Evolutionary conservation across 1,140 invertebrate species (phyloP), one percentile per base, ranked within the genome.

Genomic region (Pantala flavescens): DNA sequence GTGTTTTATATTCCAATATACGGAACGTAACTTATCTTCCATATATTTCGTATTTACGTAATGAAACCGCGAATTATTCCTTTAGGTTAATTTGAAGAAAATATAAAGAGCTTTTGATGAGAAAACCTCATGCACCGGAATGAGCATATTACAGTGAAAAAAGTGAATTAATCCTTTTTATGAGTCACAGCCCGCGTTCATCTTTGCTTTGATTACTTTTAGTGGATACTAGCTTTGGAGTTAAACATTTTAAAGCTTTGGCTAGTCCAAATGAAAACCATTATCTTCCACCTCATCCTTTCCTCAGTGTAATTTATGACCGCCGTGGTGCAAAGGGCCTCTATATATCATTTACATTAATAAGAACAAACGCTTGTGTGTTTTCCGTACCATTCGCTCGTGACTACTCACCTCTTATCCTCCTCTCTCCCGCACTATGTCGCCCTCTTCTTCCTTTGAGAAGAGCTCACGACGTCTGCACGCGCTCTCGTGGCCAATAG

Each of bases 71-170:
- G 28, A 36, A 5, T 7, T 63, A 63, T 63, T 21, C 12, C 10
- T 49, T 9, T 49, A 11, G 9, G 49, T 63, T 63, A 63, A 63
- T 63, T 14, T 63, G 3, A 63, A 63, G 49, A 63, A 12, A 49
- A 63, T 19, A 14, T 7, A 16, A 63, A 21, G 49, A 63, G 28
- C n/a, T 5, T 49, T 19, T 7, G 49, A 63, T 16, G 49, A 21
- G n/a, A 63, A 63, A 63, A 63, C 49, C 49, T 63, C 49, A 63
- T 63, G 49, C 49, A 63, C 14, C n/a, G n/a, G 49, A n/a, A 63
- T 63, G n/a, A 63, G n/a, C 49, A 7, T 63, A 63, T 36, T 36
- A 36, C 28, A 63, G 49, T 63, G 49, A 14, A 63, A 63, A 63
- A 63, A 21, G 49, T 63, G 5, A 16, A 63, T 63, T 63, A 63